Evolutionary conservation across 2,113 vertebrate genomes (phyloP), one percentile per base, ranked within the genome.

Genomic region (Scartelaos histophorus): DNA sequence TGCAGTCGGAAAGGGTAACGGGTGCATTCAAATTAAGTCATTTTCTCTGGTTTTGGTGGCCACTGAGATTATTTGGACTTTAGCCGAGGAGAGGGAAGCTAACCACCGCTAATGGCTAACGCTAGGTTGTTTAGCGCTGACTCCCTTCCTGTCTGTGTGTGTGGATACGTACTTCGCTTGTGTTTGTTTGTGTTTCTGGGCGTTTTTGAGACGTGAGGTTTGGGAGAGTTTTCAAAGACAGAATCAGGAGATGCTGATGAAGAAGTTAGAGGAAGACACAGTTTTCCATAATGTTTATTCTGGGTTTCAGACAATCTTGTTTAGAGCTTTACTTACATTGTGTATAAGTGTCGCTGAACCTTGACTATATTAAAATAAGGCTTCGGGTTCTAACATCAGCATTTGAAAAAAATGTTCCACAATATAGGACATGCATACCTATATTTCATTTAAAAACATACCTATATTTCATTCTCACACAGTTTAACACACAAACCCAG

Each of bases 41-140:
- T 91, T 92, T 92, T 92, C 89, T 87, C 80, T 90, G 87, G 88
- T 88, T 90, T 90, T 84, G 79, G 65, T 74, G 74, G 75, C 80
- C 81, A 76, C 47, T 45, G 79, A 89, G 87, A 91, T 91, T 88
- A 91, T 92, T 88, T 87, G 80, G 89, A 81, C 82, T 77, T 54
- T 5, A 12, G 80, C 67, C 80, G 90, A 78, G 87, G 86, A 86
- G 88, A 77, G 79, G 79, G 89, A 86, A 69, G 80, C 74, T 74
- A 0, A n/a, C 53, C 77, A 83, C 88, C 78, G 57, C 85, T 49
- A 66, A 70, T n/a, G 51, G 80, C 85, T 91, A 56, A n/a, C 38
- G 68, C 89, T 89, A 79, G 87, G 38, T 46, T 43, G 56, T 13
- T 57, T 3, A 67, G 60, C 60, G 67, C 68, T 13, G 66, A 77